phyloP scores from a whole-genome alignment of 2,113 vertebrate species.

The Miniopterus natalensis region DNA sequence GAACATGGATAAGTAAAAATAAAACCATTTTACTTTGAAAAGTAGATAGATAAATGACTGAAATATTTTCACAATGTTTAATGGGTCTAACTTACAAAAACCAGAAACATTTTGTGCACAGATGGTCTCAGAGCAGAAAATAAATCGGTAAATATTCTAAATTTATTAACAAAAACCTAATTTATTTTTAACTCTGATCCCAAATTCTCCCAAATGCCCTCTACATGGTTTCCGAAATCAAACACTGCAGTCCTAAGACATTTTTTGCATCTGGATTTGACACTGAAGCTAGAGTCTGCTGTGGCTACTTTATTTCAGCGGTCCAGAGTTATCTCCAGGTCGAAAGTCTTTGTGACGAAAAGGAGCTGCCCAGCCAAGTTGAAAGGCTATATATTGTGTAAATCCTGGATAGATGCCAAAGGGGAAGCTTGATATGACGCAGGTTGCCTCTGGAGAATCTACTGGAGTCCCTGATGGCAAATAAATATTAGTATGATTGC shows the following conservation, averaged over 20 bases:
- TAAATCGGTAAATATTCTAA: neutral
- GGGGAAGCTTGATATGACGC: neutral
- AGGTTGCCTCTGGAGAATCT: neutral
- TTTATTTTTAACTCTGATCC: neutral
- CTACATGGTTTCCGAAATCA: neutral
- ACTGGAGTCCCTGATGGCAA: rapidly evolving
- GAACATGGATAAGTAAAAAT: neutral
- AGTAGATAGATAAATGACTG: neutral
- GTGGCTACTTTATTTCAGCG: neutral
- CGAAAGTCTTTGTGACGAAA: neutral
- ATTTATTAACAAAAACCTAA: neutral
- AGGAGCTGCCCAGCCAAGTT: neutral
- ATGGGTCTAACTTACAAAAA: neutral
- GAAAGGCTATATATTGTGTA: neutral
- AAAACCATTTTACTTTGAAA: neutral
- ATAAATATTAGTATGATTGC: neutral
- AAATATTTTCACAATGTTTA: neutral
- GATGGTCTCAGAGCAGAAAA: neutral
- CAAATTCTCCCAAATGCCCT: neutral
- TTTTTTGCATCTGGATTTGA: neutral
- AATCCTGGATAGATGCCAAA: neutral
- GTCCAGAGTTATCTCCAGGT: neutral
- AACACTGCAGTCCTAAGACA: neutral
- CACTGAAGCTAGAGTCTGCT: neutral
- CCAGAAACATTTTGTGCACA: neutral